These are phyloP conservation scores for Zoroaster sp. DNA, from an alignment of 53 echinoderm and acorn worm genomes.

Conservation along the genomic window DNA sequence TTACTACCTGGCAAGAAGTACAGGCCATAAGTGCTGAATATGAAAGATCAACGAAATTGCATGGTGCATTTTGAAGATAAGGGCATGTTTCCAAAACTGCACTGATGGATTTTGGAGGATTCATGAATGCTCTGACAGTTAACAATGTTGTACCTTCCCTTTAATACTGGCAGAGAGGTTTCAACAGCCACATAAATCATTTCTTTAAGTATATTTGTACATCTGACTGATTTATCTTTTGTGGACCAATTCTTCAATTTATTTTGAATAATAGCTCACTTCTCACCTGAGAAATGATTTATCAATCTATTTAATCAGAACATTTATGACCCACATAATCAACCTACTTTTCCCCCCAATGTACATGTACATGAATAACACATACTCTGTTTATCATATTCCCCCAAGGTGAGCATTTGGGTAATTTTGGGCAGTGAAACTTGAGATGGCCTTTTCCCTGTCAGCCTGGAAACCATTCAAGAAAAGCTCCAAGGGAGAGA, in stretches of 20 bases:
- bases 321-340: neutral
- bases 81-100: too few relatives aligned
- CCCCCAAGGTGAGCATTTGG: neutral
- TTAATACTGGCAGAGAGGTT: too few relatives aligned
- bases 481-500: neutral
- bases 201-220: neutral
- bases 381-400: neutral
- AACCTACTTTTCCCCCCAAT: neutral
- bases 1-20: too few relatives aligned
- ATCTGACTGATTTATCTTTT: neutral
- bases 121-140: too few relatives aligned
- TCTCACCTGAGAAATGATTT: neutral
- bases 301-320: neutral
- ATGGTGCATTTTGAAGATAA: too few relatives aligned
- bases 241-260: neutral
- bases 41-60: too few relatives aligned
- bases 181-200: too few relatives aligned
- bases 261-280: neutral
- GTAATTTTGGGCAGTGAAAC: neutral
- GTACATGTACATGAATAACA: neutral
- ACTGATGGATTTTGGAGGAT: too few relatives aligned
- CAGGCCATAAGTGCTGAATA: too few relatives aligned
- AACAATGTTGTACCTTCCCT: too few relatives aligned
- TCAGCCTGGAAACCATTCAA: slow-evolving; percentile 1
- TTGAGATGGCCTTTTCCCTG: neutral